phyloP scores from a whole-genome alignment of 2,113 vertebrate genomes.

The Austrofundulus limnaeus region DNA sequence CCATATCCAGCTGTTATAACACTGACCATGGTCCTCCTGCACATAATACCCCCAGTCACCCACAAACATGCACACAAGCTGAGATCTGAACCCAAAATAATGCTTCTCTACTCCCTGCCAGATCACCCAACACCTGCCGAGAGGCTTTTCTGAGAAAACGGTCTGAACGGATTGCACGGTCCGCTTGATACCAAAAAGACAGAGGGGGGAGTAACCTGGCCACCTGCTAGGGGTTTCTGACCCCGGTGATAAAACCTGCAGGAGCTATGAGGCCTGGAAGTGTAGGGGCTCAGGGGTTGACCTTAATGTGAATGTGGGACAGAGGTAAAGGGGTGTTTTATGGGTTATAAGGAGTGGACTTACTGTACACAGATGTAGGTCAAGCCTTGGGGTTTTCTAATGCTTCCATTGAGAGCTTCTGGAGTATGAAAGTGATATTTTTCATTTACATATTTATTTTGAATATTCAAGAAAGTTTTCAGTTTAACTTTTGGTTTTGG shows the following conservation, averaged over 20 bases:
- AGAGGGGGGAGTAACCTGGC: slow-evolving; percentile 12
- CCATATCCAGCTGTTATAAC: slow-evolving; percentile 3
- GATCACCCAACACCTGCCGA: slow-evolving; percentile 21
- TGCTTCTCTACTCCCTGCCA: slow-evolving; percentile 31
- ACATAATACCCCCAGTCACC: neutral
- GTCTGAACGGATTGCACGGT: slow-evolving; percentile 66
- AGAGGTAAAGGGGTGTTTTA: neutral
- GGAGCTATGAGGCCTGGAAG: slow-evolving; percentile 21
- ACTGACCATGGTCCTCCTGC: neutral
- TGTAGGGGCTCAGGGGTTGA: slow-evolving; percentile 13
- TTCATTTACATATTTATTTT: too few relatives aligned
- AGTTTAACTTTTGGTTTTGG: too few relatives aligned
- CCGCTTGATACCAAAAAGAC: slow-evolving; percentile 59
- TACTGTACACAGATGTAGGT: neutral
- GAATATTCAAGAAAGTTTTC: too few relatives aligned
- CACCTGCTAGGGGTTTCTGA: slow-evolving; percentile 45
- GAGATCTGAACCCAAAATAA: slow-evolving; percentile 18
- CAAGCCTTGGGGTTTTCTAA: neutral
- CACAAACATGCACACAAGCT: slow-evolving; percentile 13
- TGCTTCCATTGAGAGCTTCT: too few relatives aligned
- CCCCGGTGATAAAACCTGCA: slow-evolving; percentile 15
- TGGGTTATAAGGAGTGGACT: too few relatives aligned
- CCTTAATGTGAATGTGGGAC: slow-evolving; percentile 17
- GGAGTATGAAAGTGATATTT: too few relatives aligned
- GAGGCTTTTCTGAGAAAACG: slow-evolving; percentile 42